These are phyloP conservation scores for Patella pellucida DNA, from an alignment of 2,888 invertebrate genomes.

Conservation along the genomic window DNA sequence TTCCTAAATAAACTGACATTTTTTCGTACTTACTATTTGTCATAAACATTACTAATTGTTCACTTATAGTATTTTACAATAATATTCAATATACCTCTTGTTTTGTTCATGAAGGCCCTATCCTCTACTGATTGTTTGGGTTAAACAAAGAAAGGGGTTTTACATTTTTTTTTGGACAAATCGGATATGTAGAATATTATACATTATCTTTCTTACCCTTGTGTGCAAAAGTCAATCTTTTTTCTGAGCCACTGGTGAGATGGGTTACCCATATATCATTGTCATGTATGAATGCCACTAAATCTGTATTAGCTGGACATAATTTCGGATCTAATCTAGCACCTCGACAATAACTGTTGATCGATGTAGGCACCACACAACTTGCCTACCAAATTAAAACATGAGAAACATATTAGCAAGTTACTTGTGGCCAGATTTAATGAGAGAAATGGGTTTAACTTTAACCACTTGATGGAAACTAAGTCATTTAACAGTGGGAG, in stretches of 20 bases:
- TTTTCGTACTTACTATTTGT: no score
- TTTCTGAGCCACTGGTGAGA: conserved; percentile 72
- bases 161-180: neutral
- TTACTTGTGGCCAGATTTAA: no score
- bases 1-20: no score
- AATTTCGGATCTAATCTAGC: conserved; percentile 82
- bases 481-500: no score
- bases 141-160: neutral
- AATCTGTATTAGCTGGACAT: conserved; percentile 83
- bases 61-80: no score
- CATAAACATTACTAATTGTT: no score
- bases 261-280: conserved; percentile 92
- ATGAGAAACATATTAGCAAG: neutral
- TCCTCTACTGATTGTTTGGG: neutral
- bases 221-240: conserved; percentile 63
- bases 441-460: no score
- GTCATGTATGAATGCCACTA: conserved; percentile 90
- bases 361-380: conserved; percentile 32
- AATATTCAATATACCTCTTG: no score
- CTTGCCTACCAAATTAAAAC: conserved; percentile 4
- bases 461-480: no score
- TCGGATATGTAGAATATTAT: no score
- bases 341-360: conserved; percentile 65
- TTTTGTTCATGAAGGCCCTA: no score
- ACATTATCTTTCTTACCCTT: conserved; percentile 73